These are phyloP conservation scores for Acanthosoma haemorrhoidale DNA, from an alignment of 2,888 invertebrate genomes.

Conservation along the genomic window DNA sequence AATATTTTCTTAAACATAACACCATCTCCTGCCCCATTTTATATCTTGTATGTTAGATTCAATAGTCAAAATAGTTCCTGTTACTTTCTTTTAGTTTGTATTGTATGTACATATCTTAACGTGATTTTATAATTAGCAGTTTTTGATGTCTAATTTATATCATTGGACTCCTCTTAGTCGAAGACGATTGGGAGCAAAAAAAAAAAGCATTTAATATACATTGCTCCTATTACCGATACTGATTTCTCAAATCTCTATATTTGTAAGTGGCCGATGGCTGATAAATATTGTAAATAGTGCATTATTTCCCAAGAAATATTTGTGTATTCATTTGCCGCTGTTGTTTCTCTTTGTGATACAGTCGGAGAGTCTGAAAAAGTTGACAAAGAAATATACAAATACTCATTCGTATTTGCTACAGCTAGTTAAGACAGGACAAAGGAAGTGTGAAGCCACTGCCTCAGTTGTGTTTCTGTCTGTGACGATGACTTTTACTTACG, in stretches of 20 bases:
- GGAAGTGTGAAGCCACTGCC: background rate
- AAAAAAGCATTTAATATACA: background rate
- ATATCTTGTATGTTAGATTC: background rate
- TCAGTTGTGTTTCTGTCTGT: background rate
- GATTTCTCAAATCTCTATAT: constrained; percentile 21
- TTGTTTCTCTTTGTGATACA: background rate
- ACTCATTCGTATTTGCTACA: too few species aligned
- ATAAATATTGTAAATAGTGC: constrained; percentile 27
- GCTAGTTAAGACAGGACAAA: background rate
- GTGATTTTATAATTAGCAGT: constrained; percentile 21
- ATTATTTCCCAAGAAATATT: constrained; percentile 5
- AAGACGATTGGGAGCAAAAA: background rate
- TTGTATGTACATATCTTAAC: constrained; percentile 27
- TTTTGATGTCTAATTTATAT: constrained; percentile 19
- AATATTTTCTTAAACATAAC: constrained; percentile 22
- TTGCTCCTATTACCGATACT: constrained; percentile 16
- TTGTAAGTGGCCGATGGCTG: constrained; percentile 16
- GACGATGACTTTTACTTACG: background rate
- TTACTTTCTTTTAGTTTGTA: constrained; percentile 25
- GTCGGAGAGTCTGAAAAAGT: background rate
- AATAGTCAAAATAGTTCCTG: constrained; percentile 29
- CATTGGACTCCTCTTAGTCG: constrained; percentile 2
- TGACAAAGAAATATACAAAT: background rate
- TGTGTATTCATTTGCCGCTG: background rate
- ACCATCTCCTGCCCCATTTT: background rate